Percentiles rank a stretch among this genome's conserved stretches.
Conservation (phyloP, 2,113 vertebrate species). For the Collichthys lucidus region DNA sequence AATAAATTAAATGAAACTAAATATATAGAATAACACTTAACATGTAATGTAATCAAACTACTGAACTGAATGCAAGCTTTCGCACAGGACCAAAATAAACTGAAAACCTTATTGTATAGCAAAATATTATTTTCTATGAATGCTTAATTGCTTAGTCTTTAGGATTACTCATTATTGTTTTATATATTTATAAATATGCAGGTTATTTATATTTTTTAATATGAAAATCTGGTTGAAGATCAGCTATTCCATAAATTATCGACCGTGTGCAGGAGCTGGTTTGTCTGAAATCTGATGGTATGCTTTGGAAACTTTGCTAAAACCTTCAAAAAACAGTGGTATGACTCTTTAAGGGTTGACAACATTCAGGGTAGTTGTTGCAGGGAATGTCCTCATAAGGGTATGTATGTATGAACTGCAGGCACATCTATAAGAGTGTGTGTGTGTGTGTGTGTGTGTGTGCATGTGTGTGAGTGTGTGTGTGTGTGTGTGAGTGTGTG, state of each 20-base stretch:
- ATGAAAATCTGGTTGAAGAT: too few species aligned
- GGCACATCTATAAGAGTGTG: constrained; percentile 23
- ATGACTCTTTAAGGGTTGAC: not conserved
- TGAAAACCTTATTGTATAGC: too few species aligned
- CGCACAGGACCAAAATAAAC: too few species aligned
- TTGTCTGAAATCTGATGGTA: not conserved
- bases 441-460: not conserved
- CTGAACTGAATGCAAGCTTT: too few species aligned
- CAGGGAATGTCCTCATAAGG: not conserved
- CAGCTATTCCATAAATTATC: not conserved
- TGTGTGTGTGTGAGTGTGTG: constrained; percentile 7
- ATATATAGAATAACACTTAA: too few species aligned
- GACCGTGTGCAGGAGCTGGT: not conserved
- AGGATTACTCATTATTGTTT: too few species aligned
- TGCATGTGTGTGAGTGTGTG: not conserved
- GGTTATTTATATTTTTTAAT: too few species aligned
- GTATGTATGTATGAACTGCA: constrained; percentile 11
- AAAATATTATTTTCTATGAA: too few species aligned
- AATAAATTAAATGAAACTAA: too few species aligned
- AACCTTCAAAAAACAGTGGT: not conserved
- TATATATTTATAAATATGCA: too few species aligned
- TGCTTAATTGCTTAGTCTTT: too few species aligned
- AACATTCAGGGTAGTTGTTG: not conserved
- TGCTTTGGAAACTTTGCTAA: not conserved
- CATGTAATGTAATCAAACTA: too few species aligned